Conservation (phyloP, 2,113 vertebrate species). For the Chrysochloris asiatica region DNA sequence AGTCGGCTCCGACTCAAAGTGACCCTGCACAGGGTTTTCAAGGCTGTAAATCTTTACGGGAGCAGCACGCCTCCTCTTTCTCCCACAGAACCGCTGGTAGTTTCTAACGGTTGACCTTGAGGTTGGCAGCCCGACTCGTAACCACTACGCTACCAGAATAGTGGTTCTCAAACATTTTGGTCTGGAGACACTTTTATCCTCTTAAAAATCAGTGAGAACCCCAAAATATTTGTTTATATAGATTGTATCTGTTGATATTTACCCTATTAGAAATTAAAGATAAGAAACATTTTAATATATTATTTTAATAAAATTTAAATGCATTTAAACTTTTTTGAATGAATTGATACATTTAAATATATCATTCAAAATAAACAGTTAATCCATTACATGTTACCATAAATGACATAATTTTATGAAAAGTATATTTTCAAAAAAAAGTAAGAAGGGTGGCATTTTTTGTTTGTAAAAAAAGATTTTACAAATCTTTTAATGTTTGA, state of each 20-base stretch:
- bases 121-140: too few relatives aligned
- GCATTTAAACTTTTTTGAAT: too few relatives aligned
- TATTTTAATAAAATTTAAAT: not conserved
- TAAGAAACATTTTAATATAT: not conserved
- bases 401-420: not conserved
- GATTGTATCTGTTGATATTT: not conserved
- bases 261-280: not conserved
- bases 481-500: slow-evolving; percentile 4
- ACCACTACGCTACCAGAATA: not conserved
- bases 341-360: too few relatives aligned
- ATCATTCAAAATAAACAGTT: not conserved
- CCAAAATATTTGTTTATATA: not conserved
- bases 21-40: too few relatives aligned
- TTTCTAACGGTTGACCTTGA: too few relatives aligned
- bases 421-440: not conserved
- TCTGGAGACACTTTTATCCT: not conserved
- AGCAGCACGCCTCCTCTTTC: too few relatives aligned
- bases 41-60: too few relatives aligned
- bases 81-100: too few relatives aligned
- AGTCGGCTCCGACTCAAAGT: too few relatives aligned
- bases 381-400: not conserved
- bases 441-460: not conserved
- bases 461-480: slow-evolving; percentile 35
- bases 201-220: not conserved
- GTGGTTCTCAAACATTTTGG: not conserved